These are phyloP conservation scores for Progne subis DNA, from an alignment of 2,113 vertebrate genomes.

Conservation along the genomic window DNA sequence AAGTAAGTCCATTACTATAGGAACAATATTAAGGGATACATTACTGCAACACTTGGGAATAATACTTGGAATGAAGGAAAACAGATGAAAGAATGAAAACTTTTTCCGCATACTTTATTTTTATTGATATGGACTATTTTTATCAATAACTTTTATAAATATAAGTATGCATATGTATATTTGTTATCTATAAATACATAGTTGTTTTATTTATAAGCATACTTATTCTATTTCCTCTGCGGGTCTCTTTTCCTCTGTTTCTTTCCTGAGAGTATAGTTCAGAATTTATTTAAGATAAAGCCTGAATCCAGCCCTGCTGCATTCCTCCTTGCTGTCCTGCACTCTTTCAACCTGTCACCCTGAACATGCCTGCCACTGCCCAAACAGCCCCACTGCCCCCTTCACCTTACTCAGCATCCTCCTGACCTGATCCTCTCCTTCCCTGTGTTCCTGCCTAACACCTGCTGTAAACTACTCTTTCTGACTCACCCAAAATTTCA, in stretches of 20 bases:
- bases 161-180: not conserved
- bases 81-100: not conserved
- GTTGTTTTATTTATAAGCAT: not conserved
- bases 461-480: not conserved
- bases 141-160: not conserved
- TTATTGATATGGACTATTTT: not conserved
- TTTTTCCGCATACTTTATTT: not conserved
- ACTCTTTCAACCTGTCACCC: not conserved
- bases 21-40: not conserved
- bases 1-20: not conserved
- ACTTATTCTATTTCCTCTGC: not conserved
- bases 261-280: not conserved
- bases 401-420: not conserved
- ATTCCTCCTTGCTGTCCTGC: not conserved
- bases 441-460: not conserved
- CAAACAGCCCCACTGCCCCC: not conserved
- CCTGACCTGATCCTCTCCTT: not conserved
- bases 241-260: not conserved
- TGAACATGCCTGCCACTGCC: no score
- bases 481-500: not conserved
- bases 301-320: not conserved
- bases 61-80: not conserved
- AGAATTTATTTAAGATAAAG: not conserved
- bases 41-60: not conserved
- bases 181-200: not conserved